Conservation (phyloP, 2,113 vertebrate species). For the Rallus limicola region DNA sequence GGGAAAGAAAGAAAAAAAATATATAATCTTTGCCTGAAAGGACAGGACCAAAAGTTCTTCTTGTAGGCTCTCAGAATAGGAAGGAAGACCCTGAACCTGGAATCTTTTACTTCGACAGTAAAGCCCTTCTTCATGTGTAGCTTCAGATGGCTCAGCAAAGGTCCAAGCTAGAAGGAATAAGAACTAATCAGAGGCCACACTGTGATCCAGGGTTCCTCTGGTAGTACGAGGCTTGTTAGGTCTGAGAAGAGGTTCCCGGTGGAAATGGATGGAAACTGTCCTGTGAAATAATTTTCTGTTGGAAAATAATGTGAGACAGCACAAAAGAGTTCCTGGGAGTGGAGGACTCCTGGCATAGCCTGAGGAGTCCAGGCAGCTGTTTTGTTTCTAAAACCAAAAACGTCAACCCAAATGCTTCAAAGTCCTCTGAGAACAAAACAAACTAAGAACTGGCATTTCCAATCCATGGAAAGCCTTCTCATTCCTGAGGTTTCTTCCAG, state of each 20-base stretch:
- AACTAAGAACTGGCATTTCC: constrained; percentile 28
- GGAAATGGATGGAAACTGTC: constrained; percentile 9
- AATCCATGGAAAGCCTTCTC: constrained; percentile 44
- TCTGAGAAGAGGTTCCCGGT: not conserved
- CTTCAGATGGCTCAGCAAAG: not conserved
- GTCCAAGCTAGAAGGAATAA: not conserved
- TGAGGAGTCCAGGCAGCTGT: constrained; percentile 12
- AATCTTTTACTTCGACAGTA: not conserved
- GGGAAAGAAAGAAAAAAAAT: not conserved
- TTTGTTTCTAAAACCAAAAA: constrained; percentile 45
- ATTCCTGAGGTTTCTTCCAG: constrained; percentile 40
- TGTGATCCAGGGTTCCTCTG: not conserved
- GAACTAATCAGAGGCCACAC: not conserved
- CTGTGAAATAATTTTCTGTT: not conserved
- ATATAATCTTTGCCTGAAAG: constrained; percentile 20
- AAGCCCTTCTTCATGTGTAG: not conserved
- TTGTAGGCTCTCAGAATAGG: not conserved
- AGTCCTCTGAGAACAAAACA: constrained; percentile 45
- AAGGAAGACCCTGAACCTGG: not conserved
- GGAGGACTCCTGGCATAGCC: not conserved
- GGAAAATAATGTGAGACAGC: constrained; percentile 18
- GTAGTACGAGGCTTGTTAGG: not conserved
- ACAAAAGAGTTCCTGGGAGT: constrained; percentile 27
- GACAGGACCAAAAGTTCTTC: constrained; percentile 17
- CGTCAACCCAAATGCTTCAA: constrained; percentile 22